phyloP scores from a whole-genome alignment of 1,140 invertebrate species.

The Muscidifurax raptorellus region DNA sequence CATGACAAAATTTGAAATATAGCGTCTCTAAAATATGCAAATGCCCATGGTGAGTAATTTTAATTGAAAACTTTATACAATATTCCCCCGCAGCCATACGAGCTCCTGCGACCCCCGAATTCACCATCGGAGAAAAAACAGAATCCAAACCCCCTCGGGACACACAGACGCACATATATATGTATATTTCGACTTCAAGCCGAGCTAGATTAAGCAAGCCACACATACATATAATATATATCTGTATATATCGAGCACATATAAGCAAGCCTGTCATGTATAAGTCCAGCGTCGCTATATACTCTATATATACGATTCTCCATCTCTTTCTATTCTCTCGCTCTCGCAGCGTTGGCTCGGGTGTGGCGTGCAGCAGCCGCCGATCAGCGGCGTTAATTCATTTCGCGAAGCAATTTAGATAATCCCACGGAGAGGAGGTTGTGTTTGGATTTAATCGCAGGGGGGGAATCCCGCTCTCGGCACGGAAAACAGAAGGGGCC shows the following conservation, averaged over 20 bases:
- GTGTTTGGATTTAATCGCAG: constrained; percentile 68
- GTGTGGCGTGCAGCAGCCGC: constrained; percentile 59
- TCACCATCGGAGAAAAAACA: neutral
- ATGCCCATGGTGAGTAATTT: constrained; percentile 18
- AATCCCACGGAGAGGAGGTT: constrained; percentile 61
- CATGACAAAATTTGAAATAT: constrained; percentile 12
- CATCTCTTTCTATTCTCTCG: too few relatives aligned
- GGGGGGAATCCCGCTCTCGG: constrained; percentile 60
- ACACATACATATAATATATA: neutral
- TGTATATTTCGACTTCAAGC: neutral
- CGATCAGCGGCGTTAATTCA: constrained; percentile 70
- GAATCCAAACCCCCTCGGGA: neutral
- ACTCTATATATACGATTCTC: neutral
- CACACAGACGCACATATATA: neutral
- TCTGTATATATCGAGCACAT: neutral
- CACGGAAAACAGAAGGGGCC: constrained; percentile 58
- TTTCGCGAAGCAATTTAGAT: constrained; percentile 72
- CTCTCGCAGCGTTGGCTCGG: too few relatives aligned
- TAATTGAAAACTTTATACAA: constrained; percentile 38
- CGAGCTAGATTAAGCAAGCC: constrained; percentile 4
- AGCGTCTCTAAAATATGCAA: constrained; percentile 15
- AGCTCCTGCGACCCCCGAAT: neutral
- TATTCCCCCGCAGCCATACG: neutral
- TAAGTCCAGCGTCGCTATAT: neutral
- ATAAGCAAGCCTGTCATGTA: neutral